Conservation (phyloP, 1,140 invertebrate species). For the Saxidomus purpurata region DNA sequence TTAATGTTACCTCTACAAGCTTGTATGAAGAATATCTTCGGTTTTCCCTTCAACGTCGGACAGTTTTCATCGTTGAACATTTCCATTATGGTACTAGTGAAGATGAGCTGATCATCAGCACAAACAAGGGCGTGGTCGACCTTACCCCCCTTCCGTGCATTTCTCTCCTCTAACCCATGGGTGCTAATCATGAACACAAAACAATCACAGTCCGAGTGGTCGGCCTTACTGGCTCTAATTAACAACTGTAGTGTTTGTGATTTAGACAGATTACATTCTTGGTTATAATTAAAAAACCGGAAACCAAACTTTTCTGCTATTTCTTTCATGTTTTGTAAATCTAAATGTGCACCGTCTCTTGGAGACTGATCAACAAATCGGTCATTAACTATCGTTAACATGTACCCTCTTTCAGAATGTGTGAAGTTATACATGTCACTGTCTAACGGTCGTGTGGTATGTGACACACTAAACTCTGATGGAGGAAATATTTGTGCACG, state of each 20-base stretch:
- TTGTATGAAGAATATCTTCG: constrained; percentile 64
- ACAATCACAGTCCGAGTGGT: constrained; percentile 68
- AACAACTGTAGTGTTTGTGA: constrained; percentile 10
- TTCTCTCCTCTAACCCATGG: constrained; percentile 56
- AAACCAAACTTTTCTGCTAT: constrained; percentile 66
- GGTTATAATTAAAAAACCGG: background rate
- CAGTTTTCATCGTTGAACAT: constrained; percentile 63
- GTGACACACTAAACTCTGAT: constrained; percentile 56
- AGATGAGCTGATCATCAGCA: constrained; percentile 40
- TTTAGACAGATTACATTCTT: constrained; percentile 33
- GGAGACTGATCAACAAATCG: constrained; percentile 35
- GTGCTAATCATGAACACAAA: constrained; percentile 69
- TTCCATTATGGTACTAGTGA: constrained; percentile 42
- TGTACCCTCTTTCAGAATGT: constrained; percentile 59
- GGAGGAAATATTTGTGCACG: background rate
- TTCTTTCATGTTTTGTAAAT: constrained; percentile 52
- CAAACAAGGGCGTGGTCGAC: constrained; percentile 29
- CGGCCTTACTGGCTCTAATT: background rate
- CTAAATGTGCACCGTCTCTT: constrained; percentile 63
- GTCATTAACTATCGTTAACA: constrained; percentile 68
- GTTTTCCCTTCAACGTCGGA: constrained; percentile 56
- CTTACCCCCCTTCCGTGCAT: background rate
- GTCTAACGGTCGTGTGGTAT: background rate
- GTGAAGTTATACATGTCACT: constrained; percentile 62
- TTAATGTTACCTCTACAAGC: constrained; percentile 65